Base-by-base conservation (phyloP, 2,888 invertebrate genomes). In the Heliconius hortense region DNA sequence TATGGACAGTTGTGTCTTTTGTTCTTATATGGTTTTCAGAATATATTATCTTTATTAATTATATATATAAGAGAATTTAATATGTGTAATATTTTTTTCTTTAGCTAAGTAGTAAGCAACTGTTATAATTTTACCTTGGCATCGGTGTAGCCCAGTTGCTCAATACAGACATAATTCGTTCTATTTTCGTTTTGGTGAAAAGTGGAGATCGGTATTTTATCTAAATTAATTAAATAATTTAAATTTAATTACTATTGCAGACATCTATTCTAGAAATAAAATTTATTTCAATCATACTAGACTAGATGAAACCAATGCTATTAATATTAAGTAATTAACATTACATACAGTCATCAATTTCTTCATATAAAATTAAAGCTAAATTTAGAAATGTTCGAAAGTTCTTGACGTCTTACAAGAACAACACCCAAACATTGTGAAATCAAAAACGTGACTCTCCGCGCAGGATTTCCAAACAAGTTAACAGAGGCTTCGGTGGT, bases 401-500 rank as follows among this genome's bases (percentile, higher is more conserved):
- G 66, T 66, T 66, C 39, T 66, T 43, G 35, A 15, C 66, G 39
- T 43, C 8, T 13, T 69, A 56, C n/a, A 69, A 69, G 28, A 69
- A 56, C 56, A 69, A 56, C 31, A 56, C 13, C 13, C 31, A 31
- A 53, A 69, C n/a, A 69, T 69, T 69, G 31, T 48, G 56, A 56
- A 69, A 69, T 15, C 31, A 1, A 24, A 56, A 56, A 69, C 69
- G 69, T 69, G 69, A 69, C 69, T 35, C 69, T 35, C n/a, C 15
- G 69, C 53, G 56, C 35, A 69, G 56, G 69, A 56, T 69, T 69
- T 69, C 69, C 35, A 56, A 69, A 69, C 69, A 56, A 56, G 53
- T 69, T 53, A 56, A n/a, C 53, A n/a, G n/a, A 56, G 35, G 35
- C 69, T 69, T 69, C 56, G 43, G 68, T 26, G 68, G 68, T 68